Percentiles rank a stretch among this genome's conserved stretches.
Evolutionary conservation across 2,797 vertebrate species (phyloP).

Genomic region (Picus viridis): DNA sequence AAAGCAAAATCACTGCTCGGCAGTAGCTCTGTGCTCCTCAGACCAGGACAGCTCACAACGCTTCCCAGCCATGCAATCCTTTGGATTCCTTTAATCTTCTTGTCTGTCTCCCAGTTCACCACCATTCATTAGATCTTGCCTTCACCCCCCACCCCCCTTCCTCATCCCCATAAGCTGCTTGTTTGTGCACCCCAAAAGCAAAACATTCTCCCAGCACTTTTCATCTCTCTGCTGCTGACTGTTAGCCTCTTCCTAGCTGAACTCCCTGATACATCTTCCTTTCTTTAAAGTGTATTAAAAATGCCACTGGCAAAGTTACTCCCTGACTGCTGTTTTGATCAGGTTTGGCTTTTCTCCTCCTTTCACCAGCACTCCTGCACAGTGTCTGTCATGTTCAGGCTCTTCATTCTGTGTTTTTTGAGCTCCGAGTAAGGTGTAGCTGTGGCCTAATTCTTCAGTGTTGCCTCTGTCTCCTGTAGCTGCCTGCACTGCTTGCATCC

Average conservation of each 20-base stretch:
- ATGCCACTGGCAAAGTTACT: neutral
- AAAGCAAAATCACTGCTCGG: too few relatives aligned
- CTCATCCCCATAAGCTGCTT: neutral
- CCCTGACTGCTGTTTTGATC: neutral
- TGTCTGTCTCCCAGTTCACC: neutral
- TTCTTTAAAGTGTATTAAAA: neutral
- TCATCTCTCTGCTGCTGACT: neutral
- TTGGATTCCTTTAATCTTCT: constrained; percentile 1
- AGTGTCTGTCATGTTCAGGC: neutral
- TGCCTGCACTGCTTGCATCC: neutral
- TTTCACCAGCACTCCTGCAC: neutral
- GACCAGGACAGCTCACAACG: neutral
- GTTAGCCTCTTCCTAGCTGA: neutral
- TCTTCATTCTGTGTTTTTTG: neutral
- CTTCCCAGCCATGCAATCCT: neutral
- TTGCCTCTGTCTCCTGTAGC: neutral
- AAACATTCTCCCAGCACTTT: neutral
- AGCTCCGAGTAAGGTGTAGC: neutral
- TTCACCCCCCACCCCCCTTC: neutral
- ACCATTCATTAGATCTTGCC: neutral
- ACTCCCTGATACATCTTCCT: neutral
- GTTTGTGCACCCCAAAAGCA: neutral
- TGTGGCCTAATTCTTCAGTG: neutral
- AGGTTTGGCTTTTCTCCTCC: neutral
- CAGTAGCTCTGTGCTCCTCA: too few relatives aligned